Conservation (phyloP, 2,797 vertebrate genomes). For the Acridotheres tristis region DNA sequence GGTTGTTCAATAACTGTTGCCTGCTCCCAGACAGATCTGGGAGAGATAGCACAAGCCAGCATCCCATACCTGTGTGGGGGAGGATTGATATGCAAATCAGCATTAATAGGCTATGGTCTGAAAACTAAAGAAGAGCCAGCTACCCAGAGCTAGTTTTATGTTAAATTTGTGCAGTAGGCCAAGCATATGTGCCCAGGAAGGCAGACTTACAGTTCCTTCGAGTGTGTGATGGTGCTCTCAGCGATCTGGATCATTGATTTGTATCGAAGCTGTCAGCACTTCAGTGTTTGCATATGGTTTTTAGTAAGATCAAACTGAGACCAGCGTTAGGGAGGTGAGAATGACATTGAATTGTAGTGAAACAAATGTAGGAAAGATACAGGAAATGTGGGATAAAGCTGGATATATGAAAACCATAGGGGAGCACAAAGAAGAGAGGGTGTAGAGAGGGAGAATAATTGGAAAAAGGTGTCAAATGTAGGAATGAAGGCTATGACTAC, state of each 20-base stretch:
- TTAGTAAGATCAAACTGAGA: neutral
- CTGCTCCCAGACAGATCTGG: neutral
- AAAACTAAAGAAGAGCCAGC: neutral
- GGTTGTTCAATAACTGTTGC: neutral
- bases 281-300: conserved; percentile 18
- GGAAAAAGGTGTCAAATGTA: neutral
- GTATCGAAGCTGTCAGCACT: conserved; percentile 18
- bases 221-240: neutral
- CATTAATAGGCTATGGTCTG: neutral
- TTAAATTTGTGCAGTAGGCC: neutral
- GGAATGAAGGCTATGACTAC: neutral
- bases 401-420: neutral
- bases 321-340: neutral
- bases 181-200: neutral
- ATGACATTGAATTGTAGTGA: neutral
- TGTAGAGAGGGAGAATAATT: neutral
- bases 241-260: neutral
- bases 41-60: neutral
- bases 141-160: neutral
- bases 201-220: neutral
- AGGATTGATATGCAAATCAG: neutral
- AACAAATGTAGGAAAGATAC: conserved; percentile 17
- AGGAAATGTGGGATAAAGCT: conserved; percentile 14
- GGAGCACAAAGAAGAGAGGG: neutral
- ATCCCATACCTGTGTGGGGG: rapidly evolving